These are phyloP conservation scores for Eurosta solidaginis DNA, from an alignment of 1,140 invertebrate species.

Conservation along the genomic window DNA sequence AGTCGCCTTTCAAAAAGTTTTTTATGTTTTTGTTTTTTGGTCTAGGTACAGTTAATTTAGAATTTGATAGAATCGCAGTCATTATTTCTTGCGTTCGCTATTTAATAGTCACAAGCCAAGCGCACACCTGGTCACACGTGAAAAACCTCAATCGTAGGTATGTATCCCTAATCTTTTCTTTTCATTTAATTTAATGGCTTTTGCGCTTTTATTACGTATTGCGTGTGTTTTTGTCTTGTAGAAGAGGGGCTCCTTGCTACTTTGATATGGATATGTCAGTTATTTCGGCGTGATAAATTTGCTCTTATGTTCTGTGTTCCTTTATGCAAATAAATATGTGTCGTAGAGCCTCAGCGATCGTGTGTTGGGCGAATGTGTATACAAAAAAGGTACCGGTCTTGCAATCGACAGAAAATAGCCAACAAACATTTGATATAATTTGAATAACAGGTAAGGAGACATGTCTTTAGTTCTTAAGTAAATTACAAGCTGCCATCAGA, in stretches of 20 bases:
- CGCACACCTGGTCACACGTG: conserved; percentile 21
- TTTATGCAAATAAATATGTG: background rate
- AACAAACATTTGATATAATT: too few relatives aligned
- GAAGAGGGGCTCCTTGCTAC: background rate
- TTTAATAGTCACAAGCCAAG: background rate
- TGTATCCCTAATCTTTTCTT: background rate
- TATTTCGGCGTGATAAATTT: background rate
- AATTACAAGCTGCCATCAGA: too few relatives aligned
- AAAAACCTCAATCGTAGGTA: too few relatives aligned
- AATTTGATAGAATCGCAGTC: background rate
- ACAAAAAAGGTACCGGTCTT: too few relatives aligned
- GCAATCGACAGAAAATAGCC: too few relatives aligned
- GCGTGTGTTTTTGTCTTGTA: background rate
- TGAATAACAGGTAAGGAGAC: too few relatives aligned
- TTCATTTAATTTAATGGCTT: background rate
- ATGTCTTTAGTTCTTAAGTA: too few relatives aligned
- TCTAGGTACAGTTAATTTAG: background rate
- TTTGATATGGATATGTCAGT: background rate
- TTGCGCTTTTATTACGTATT: background rate
- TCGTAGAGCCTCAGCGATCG: background rate
- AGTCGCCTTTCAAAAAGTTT: too few relatives aligned
- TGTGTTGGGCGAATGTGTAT: background rate
- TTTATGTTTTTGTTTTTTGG: background rate
- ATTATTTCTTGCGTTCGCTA: background rate
- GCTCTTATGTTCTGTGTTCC: background rate